Base-by-base conservation (phyloP, 2,888 invertebrate genomes). In the Meliscaeva auricollis region DNA sequence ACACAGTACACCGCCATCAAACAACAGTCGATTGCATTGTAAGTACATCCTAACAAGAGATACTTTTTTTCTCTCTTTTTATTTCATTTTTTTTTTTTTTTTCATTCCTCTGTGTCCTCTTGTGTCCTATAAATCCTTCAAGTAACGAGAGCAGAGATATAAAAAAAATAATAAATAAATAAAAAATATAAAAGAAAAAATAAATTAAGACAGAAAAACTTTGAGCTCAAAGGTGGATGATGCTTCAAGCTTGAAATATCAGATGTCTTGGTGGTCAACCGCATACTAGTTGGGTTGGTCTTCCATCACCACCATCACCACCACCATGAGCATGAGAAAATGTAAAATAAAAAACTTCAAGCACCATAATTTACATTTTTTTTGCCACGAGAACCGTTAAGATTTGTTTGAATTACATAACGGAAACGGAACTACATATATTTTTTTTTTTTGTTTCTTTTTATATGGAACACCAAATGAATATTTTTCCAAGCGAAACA, bases 1-100 rank as follows among this genome's bases (percentile, higher is more conserved):
- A 88, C 92, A 92, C 88, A 91, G 90, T 89, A 92, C 92, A 88
- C 92, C 92, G 56, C 92, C 92, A 79, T 93, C 94, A 92, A 94
- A 92, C 89, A 92, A 91, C 90, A 92, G 94, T 93, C 93, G 94
- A 90, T 93, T 94, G 89, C 93, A 94, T 93, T 94, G 94, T 94
- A 94, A 94, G 94, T 93, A 91, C 87, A 88, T 44, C 50, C 46
- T 38, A 76, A 72, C 56, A 83, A 69, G 69, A 79, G 64, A 50
- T 52, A 69, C 26, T 15, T 52, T 54, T 30, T 54, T 17, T 58
- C 52, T 52, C 15, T 58, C 58, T 41, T 70, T 54, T 64, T 48
- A 9, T 41, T 35, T 66, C n/a, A n/a, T 6, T 9, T 38, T 41
- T 41, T 56, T 73, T 72, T 70, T 58, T 50, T 17, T 32, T 70